Percentiles rank a stretch among this genome's conserved stretches.
Conservation (phyloP, 2,888 invertebrate genomes). For the Heliconius ethilla region DNA sequence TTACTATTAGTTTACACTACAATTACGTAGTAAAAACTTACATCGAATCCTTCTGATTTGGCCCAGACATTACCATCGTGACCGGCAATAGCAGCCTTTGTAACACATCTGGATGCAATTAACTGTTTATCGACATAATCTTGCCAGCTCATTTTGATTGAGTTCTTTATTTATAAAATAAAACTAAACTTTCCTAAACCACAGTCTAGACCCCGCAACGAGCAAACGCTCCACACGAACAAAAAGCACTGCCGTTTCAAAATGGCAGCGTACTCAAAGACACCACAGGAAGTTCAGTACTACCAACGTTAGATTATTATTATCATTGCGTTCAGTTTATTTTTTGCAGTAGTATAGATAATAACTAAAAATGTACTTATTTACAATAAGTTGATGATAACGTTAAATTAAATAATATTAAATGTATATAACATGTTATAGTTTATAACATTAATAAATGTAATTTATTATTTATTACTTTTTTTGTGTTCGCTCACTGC, state of each 20-base stretch:
- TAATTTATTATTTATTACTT: background rate
- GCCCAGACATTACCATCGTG: constrained; percentile 98
- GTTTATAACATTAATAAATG: background rate
- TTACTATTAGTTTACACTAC: constrained; percentile 55
- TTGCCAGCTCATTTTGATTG: constrained; percentile 96
- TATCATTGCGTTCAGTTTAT: constrained; percentile 45
- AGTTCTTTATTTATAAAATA: constrained; percentile 78
- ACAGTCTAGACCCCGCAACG: constrained; percentile 78
- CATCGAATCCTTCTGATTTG: constrained; percentile 95
- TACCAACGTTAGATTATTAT: constrained; percentile 55
- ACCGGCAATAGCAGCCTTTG: constrained; percentile 96
- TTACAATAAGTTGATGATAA: background rate
- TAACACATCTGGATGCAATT: constrained; percentile 96
- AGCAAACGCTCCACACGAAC: constrained; percentile 82
- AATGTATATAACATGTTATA: background rate
- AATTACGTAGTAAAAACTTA: constrained; percentile 82
- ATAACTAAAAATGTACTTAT: background rate
- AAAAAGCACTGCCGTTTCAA: constrained; percentile 82
- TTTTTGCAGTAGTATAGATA: constrained; percentile 1
- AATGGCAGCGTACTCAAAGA: constrained; percentile 79
- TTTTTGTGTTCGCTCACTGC: no score
- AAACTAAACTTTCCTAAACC: constrained; percentile 80
- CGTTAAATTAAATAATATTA: background rate
- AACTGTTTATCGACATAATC: constrained; percentile 99
- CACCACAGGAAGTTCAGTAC: constrained; percentile 63